Percentiles rank a stretch among this genome's conserved stretches.
Conservation (phyloP, 1,140 invertebrate genomes). For the Formica selysi region DNA sequence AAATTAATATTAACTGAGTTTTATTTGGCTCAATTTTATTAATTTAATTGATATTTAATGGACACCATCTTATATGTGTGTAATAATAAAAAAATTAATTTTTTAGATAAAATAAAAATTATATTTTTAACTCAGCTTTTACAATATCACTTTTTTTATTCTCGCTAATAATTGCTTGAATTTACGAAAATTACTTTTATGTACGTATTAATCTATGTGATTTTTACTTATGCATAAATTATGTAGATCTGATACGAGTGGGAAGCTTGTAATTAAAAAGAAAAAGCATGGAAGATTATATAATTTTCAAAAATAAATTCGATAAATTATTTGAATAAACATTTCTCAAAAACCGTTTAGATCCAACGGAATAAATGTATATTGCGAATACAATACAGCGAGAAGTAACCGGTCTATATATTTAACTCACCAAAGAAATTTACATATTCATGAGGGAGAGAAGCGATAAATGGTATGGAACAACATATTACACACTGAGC, state of each 20-base stretch:
- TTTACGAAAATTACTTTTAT: constrained; percentile 11
- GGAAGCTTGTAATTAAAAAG: not conserved
- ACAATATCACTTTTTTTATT: constrained; percentile 10
- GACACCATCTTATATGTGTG: not conserved
- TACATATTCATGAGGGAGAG: constrained; percentile 29
- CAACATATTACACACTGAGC: not conserved
- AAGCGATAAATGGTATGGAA: constrained; percentile 18
- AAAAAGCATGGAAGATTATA: constrained; percentile 10
- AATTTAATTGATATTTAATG: not conserved
- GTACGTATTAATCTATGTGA: constrained; percentile 16
- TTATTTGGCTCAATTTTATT: not conserved
- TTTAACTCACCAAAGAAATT: not conserved
- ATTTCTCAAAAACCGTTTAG: not conserved
- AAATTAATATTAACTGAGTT: not conserved
- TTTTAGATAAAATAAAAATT: not conserved
- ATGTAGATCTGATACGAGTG: not conserved
- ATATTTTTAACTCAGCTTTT: not conserved
- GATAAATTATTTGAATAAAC: constrained; percentile 10
- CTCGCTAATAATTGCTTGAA: not conserved
- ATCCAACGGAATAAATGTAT: not conserved
- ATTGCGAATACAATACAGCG: not conserved
- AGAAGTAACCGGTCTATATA: not conserved
- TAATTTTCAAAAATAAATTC: constrained; percentile 27
- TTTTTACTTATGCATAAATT: constrained; percentile 24
- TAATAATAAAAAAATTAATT: constrained; percentile 9